phyloP scores from a whole-genome alignment of 2,113 vertebrate species.

The Galemys pyrenaicus region DNA sequence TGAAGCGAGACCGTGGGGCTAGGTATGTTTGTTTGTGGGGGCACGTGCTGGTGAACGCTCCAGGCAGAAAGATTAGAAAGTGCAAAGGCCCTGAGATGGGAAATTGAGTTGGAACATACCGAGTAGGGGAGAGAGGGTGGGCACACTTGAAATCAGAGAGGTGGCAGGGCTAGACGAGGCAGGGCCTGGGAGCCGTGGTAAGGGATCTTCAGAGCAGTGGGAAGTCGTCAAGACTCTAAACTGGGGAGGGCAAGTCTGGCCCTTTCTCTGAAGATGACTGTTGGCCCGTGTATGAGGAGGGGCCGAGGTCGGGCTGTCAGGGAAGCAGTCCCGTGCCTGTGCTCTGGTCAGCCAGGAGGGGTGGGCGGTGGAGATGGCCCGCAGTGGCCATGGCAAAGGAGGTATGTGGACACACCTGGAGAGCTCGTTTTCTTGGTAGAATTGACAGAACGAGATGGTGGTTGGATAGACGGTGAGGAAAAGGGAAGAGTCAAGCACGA shows the following conservation, averaged over 20 bases:
- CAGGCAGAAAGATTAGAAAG: not conserved
- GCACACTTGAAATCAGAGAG: not conserved
- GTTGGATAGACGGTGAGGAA: not conserved
- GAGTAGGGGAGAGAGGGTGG: not conserved
- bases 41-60: not conserved
- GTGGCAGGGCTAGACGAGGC: not conserved
- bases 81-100: too few relatives aligned
- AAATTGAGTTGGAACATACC: too few relatives aligned
- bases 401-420: not conserved
- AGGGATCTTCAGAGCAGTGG: not conserved
- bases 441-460: not conserved
- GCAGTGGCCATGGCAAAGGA: not conserved
- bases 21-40: accelerated
- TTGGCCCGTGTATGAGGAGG: not conserved
- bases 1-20: not conserved
- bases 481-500: not conserved
- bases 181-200: not conserved
- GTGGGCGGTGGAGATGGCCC: accelerated
- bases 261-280: not conserved
- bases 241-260: not conserved
- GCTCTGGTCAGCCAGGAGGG: not conserved
- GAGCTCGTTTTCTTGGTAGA: not conserved
- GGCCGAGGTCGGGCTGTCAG: not conserved
- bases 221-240: not conserved
- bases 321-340: not conserved